Percentiles rank a stretch among this genome's conserved stretches.
Conservation (phyloP, 2,113 vertebrate species). For the Phalacrocorax brasilianus region DNA sequence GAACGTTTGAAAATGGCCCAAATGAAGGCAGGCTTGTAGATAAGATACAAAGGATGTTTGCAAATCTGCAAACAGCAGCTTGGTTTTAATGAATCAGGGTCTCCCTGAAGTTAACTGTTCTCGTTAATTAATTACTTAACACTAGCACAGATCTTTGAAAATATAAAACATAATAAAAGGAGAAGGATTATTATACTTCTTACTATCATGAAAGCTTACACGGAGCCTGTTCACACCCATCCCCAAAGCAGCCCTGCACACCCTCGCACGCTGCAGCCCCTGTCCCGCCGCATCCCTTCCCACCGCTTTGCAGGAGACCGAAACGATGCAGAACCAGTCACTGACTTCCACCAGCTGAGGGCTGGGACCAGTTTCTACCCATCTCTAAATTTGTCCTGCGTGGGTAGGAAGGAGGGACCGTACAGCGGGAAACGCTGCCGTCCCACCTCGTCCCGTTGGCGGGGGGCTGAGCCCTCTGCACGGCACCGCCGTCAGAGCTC, state of each 20-base stretch:
- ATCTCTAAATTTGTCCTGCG: neutral
- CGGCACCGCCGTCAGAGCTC: neutral
- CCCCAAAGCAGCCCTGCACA: neutral
- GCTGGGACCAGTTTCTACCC: neutral
- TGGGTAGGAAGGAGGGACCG: neutral
- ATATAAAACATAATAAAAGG: neutral
- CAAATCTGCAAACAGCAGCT: neutral
- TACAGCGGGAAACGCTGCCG: accelerated
- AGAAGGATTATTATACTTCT: neutral
- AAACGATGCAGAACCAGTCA: neutral
- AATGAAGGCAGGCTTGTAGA: neutral
- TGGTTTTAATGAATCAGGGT: neutral
- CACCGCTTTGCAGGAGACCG: accelerated
- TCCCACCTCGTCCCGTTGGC: accelerated
- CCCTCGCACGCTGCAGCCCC: neutral
- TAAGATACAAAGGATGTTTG: neutral
- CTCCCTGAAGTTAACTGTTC: neutral
- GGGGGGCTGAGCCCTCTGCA: neutral
- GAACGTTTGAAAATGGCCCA: neutral
- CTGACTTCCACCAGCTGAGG: neutral
- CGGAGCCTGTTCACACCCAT: accelerated
- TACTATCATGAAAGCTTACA: neutral
- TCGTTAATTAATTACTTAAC: constrained; percentile 1
- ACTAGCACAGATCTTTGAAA: neutral
- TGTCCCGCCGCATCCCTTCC: neutral